phyloP scores from a whole-genome alignment of 2,888 invertebrate genomes.

The Leucoma salicis region DNA sequence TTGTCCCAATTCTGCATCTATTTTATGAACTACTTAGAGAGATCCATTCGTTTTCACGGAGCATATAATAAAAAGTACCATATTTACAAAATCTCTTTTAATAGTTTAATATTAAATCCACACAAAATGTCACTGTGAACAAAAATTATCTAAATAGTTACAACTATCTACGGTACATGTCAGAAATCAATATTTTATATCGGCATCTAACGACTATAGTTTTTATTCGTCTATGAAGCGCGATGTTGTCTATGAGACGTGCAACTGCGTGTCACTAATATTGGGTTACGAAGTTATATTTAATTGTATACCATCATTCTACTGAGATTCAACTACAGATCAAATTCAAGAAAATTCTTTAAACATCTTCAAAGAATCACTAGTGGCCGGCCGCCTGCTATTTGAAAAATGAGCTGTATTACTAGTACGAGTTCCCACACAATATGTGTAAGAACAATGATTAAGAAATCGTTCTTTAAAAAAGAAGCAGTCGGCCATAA shows the following conservation, averaged over 20 bases:
- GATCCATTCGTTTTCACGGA: too few relatives aligned
- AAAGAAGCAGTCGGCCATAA: too few relatives aligned
- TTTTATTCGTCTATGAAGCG: too few relatives aligned
- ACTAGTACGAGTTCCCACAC: too few relatives aligned
- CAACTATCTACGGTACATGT: constrained; percentile 22
- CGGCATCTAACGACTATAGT: neutral
- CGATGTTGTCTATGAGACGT: too few relatives aligned
- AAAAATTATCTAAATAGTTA: constrained; percentile 24
- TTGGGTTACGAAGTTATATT: constrained; percentile 11
- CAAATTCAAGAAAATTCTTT: constrained; percentile 35
- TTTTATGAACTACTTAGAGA: too few relatives aligned
- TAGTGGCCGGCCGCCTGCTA: too few relatives aligned
- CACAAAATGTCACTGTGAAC: constrained; percentile 37
- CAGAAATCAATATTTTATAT: constrained; percentile 8
- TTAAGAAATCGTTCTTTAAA: too few relatives aligned
- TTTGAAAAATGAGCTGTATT: too few relatives aligned
- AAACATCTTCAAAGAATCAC: constrained; percentile 26
- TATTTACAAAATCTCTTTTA: constrained; percentile 55
- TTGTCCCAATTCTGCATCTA: too few relatives aligned
- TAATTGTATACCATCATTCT: constrained; percentile 23
- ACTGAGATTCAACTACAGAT: constrained; percentile 45
- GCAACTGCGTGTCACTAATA: constrained; percentile 11
- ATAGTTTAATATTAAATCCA: constrained; percentile 51
- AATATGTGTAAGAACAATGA: too few relatives aligned
- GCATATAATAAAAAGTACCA: constrained; percentile 18